Base-by-base conservation (phyloP, 1,140 invertebrate species). In the Pseudomyrmex pallidus region DNA sequence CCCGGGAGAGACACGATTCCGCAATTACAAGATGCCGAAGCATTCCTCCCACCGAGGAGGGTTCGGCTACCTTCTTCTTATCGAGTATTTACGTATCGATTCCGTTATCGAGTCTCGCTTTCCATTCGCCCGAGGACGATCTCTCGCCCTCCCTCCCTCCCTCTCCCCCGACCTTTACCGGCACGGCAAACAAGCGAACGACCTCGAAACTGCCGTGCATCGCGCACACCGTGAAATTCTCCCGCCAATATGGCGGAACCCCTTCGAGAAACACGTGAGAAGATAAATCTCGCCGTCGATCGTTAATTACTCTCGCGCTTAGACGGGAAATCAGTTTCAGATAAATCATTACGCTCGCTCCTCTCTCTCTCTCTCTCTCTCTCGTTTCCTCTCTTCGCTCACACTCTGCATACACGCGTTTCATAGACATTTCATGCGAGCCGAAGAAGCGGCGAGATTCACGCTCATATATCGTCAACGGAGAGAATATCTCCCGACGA, bases 41-140 rank as follows among this genome's bases (percentile, higher is more conserved):
- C 13, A 2, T 25, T 73, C 44, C 52, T 67, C 74, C 77, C 61
- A 12, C 68, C 74, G 52, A 7, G 35, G 20, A 22, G 2, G 2
- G 35, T 7, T 68, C 44, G 57, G 56, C 48, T 57, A 52, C 57
- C 57, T 82, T 84, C 57, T 82, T 84, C 84, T 90, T 88, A 88
- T 86, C 85, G 84, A 86, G 73, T 90, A 90, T 90, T 87, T 89
- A 91, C 86, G 83, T 88, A 90, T 91, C 88, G 89, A 91, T 87
- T 89, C 74, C 86, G 85, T 83, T 88, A 90, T 86, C 82, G 87
- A 83, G 35, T 76, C 35, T 35, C 83, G 74, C 70, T 80, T 66
- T 78, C 80, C 63, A 20, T 25, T 61, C 66, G 20, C 72, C 17
- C 63, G 68, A 63, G 20, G 73, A 77, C 73, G 72, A 73, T 73